A percentile compares a stretch with the other conserved stretches of the same genome.
Conservation (phyloP, 2,888 invertebrate genomes). For the Clivina fossor region DNA sequence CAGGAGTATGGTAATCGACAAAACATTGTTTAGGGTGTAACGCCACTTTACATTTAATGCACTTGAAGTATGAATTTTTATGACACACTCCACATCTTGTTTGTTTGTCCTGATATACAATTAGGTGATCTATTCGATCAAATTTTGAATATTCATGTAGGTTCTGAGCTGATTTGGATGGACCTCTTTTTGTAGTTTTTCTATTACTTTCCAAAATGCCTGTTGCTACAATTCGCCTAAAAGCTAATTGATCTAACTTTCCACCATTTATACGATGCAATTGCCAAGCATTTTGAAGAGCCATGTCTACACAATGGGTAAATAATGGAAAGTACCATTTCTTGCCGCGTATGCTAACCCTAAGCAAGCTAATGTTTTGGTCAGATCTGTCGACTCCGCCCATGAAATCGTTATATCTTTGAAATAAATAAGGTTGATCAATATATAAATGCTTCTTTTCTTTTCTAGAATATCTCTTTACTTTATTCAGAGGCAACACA, state of each 20-base stretch:
- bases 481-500: constrained; percentile 23
- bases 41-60: too few species aligned
- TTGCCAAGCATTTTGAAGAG: constrained; percentile 6
- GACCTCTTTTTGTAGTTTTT: neutral
- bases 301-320: neutral
- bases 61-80: constrained; percentile 24
- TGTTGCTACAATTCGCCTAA: neutral
- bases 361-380: constrained; percentile 26
- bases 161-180: neutral
- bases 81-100: constrained; percentile 33
- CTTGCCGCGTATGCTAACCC: neutral
- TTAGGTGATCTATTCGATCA: too few species aligned
- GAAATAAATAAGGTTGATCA: constrained; percentile 26
- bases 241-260: neutral
- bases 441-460: constrained; percentile 17
- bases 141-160: too few species aligned
- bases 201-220: neutral
- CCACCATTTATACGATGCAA: neutral
- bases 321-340: constrained; percentile 8
- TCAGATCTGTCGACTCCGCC: neutral
- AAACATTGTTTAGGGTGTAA: too few species aligned
- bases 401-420: neutral
- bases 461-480: constrained; percentile 29
- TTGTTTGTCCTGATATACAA: too few species aligned
- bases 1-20: too few species aligned